Conservation (phyloP, 2,888 invertebrate species). For the Callosobruchus maculatus region DNA sequence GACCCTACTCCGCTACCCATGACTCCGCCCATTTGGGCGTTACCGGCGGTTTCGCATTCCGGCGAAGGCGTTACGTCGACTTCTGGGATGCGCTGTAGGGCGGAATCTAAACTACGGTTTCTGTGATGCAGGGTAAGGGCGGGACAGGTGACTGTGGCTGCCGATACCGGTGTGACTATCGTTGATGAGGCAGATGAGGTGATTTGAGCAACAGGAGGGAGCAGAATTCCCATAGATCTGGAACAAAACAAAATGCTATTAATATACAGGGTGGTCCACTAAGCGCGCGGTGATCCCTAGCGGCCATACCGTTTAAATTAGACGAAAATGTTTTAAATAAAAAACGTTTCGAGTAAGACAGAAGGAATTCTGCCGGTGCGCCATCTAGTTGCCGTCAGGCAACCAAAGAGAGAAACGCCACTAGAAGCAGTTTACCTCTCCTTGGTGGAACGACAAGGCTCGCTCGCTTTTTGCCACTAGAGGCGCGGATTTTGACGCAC, state of each 20-base stretch:
- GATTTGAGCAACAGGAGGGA: slow-evolving; percentile 59
- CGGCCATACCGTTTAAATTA: too few relatives aligned
- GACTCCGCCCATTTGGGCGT: slow-evolving; percentile 34
- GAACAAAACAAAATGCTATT: slow-evolving; percentile 22
- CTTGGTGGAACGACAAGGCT: too few relatives aligned
- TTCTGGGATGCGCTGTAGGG: slow-evolving; percentile 84
- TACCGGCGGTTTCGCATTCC: slow-evolving; percentile 56
- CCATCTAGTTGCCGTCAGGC: too few relatives aligned
- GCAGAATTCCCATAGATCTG: slow-evolving; percentile 64
- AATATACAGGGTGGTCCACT: too few relatives aligned
- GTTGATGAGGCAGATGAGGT: slow-evolving; percentile 37
- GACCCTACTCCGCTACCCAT: not conserved
- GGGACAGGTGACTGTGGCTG: not conserved
- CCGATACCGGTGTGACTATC: not conserved
- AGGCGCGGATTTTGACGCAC: too few relatives aligned
- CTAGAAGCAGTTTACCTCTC: too few relatives aligned
- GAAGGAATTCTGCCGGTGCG: too few relatives aligned
- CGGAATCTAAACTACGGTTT: slow-evolving; percentile 86
- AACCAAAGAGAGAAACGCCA: too few relatives aligned
- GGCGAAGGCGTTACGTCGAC: slow-evolving; percentile 69
- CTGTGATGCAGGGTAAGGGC: slow-evolving; percentile 70
- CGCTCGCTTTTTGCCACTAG: too few relatives aligned
- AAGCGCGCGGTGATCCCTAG: too few relatives aligned
- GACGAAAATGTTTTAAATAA: too few relatives aligned
- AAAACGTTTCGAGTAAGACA: too few relatives aligned